These are phyloP conservation scores for Crotophaga sulcirostris DNA, from an alignment of 2,113 vertebrate genomes.

Conservation along the genomic window DNA sequence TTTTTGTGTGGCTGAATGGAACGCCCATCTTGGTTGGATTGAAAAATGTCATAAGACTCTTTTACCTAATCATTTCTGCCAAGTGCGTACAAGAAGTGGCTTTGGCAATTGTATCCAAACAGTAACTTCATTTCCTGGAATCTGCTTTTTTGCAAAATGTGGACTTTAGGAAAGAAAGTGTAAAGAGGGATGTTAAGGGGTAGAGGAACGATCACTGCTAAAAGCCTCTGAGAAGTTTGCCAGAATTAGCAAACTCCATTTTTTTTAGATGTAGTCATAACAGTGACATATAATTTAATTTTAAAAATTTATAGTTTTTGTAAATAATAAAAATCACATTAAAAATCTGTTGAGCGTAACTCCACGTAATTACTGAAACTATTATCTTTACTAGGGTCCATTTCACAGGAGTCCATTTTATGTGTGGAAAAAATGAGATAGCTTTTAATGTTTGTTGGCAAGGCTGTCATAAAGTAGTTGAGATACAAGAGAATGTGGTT, in stretches of 20 bases:
- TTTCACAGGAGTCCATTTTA: neutral
- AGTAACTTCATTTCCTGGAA: constrained; percentile 67
- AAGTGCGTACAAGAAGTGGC: constrained; percentile 56
- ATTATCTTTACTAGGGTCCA: neutral
- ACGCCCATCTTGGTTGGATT: constrained; percentile 41
- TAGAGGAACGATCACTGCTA: neutral
- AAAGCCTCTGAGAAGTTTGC: neutral
- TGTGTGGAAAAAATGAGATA: neutral
- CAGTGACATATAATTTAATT: neutral
- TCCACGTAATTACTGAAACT: neutral
- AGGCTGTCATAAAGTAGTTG: neutral
- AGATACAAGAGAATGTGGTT: neutral
- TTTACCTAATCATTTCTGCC: constrained; percentile 31
- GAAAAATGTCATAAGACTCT: constrained; percentile 56
- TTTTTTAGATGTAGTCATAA: neutral
- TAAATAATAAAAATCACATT: neutral
- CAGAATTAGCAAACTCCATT: neutral
- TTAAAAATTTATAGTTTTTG: neutral
- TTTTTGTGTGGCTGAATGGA: constrained; percentile 50
- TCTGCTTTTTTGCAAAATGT: constrained; percentile 19
- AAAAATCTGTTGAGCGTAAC: neutral
- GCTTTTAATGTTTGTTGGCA: neutral
- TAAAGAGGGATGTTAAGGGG: neutral
- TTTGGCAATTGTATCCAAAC: constrained; percentile 51
- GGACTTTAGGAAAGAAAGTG: constrained; percentile 9